A percentile compares a stretch with the other conserved stretches of the same genome.
Evolutionary conservation across 2,113 vertebrate species (phyloP).

Genomic region (Crotalus horridus): DNA sequence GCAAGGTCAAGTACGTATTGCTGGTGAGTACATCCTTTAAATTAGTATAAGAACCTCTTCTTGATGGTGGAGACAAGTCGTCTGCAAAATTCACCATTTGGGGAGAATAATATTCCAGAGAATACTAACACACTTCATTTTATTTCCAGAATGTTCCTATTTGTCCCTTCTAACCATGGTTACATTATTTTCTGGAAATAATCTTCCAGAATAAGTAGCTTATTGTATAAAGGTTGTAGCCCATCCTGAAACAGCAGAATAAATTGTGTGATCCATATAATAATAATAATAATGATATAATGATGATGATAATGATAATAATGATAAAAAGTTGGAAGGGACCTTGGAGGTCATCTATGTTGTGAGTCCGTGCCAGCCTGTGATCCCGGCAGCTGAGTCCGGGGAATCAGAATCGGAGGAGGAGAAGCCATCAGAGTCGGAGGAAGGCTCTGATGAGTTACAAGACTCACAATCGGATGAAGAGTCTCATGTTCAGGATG

Average conservation of each 20-base stretch:
- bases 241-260: neutral
- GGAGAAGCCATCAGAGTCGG: too few relatives aligned
- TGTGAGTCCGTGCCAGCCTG: too few relatives aligned
- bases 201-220: neutral
- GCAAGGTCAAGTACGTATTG: neutral
- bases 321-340: too few relatives aligned
- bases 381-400: too few relatives aligned
- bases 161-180: neutral
- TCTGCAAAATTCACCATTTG: neutral
- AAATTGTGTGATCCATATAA: neutral
- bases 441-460: too few relatives aligned
- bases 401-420: too few relatives aligned
- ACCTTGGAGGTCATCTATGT: too few relatives aligned
- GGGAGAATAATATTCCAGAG: neutral
- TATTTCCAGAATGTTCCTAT: neutral
- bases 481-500: too few relatives aligned
- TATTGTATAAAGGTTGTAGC: neutral
- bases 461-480: too few relatives aligned
- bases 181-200: neutral
- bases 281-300: too few relatives aligned
- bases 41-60: neutral
- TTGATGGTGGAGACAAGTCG: neutral
- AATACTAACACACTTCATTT: neutral
- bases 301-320: too few relatives aligned
- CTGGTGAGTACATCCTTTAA: neutral